Evolutionary conservation across 2,888 invertebrate species (phyloP).

Genomic region (Leistus spinibarbis): DNA sequence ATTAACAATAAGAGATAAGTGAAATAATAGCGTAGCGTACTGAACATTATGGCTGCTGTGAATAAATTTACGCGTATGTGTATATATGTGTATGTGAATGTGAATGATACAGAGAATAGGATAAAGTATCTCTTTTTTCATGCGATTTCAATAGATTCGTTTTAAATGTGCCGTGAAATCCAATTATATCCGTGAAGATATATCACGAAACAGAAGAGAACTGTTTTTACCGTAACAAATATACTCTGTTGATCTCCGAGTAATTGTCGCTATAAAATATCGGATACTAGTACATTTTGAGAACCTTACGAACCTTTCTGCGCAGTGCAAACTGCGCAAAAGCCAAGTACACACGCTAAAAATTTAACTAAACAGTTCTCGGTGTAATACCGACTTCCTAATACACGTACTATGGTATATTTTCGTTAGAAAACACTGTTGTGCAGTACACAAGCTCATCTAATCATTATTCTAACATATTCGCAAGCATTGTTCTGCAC

Average conservation of each 20-base stretch:
- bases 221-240: conserved; percentile 36
- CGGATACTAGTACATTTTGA: too few relatives aligned
- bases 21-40: conserved; percentile 23
- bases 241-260: conserved; percentile 37
- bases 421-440: too few relatives aligned
- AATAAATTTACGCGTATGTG: too few relatives aligned
- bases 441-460: too few relatives aligned
- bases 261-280: conserved; percentile 39
- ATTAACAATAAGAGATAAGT: conserved; percentile 38
- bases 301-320: too few relatives aligned
- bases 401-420: too few relatives aligned
- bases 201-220: conserved; percentile 33
- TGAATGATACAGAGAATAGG: background rate
- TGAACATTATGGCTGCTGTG: background rate
- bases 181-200: conserved; percentile 37
- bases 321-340: too few relatives aligned
- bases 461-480: too few relatives aligned
- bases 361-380: too few relatives aligned
- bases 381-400: too few relatives aligned
- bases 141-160: conserved; percentile 39
- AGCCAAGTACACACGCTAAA: too few relatives aligned
- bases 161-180: conserved; percentile 39
- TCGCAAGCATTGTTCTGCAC: too few relatives aligned
- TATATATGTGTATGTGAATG: background rate
- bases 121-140: background rate